Evolutionary conservation across 2,888 invertebrate genomes (phyloP), one percentile per base, ranked within the genome.

Genomic region (Tubulanus polymorphus): DNA sequence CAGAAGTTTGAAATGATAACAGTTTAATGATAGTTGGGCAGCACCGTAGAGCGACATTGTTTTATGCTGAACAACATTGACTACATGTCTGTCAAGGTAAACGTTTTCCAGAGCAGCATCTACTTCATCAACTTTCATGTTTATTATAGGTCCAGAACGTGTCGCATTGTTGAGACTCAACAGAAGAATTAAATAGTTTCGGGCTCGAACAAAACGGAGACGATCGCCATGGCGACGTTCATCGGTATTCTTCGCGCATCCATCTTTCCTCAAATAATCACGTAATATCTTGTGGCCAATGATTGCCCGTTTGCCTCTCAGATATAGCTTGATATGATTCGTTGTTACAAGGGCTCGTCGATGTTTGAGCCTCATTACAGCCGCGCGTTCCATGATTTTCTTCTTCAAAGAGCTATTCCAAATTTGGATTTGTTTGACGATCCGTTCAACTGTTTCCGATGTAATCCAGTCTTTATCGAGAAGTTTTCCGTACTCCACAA

Each of bases 121-220:
- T 41, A 41, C 41, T 41, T 41, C 41, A 41, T 15, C 41, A 41
- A 41, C 6, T 41, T 41, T 41, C 15, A 41, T 8, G 15, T 41
- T 41, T 41, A 41, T 41, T 41, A 41, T 41, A 15, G 41, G 41
- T 41, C 41, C 41, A 15, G 41, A 41, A 41, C 41, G 41, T 41
- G 41, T 41, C 41, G 41, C 41, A 15, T 41, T 41, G 41, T 41
- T 41, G 41, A 41, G 41, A 41, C 41, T 41, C 41, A 41, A 41
- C 41, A 41, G 41, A 41, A 41, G 41, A 41, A 41, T 41, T 41
- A 41, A 41, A 41, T 41, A 41, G 41, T 41, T 41, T 41, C 41
- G 41, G 41, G 41, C 41, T 41, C 41, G 41, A 41, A 41, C 41
- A 41, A 41, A 41, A 41, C 41, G 41, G 41, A 41, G 41, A 41